Base-by-base conservation (phyloP, 2,888 invertebrate genomes). In the Drosophila mettleri region DNA sequence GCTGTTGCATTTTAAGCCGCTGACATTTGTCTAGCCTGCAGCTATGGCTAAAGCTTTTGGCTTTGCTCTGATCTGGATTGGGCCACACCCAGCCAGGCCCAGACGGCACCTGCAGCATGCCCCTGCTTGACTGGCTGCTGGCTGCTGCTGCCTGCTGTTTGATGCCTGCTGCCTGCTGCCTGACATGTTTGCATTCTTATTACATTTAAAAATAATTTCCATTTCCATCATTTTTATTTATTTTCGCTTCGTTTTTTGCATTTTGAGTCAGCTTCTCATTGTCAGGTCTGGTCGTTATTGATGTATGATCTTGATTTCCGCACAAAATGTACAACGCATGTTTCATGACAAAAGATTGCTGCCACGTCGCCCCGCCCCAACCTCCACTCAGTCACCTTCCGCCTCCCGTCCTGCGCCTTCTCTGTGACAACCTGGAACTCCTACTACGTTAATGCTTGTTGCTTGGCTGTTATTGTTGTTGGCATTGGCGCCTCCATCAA, bases 241-340 rank as follows among this genome's bases (percentile, higher is more conserved):
- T 58, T 27, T 46, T 20, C 29, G 51, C 43, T 39, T 33, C 53
- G 31, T 58, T 81, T 69, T 81, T 72, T 84, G 52, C 73, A 59
- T 71, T 73, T 65, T 58, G 87, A 81, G 67, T 66, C 51, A 29
- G 53, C 38, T 73, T 55, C 75, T 71, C 77, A 85, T 85, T 86
- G 86, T 87, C 75, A 76, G 68, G 66, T 79, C 29, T 45, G 29
- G 83, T 78, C 83, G 80, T 86, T 86, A 83, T 86, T 89, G 89
- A 89, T 86, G 89, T 73, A 85, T 76, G 86, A 83, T 88, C 88
- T 89, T 77, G 86, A 82, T 84, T 84, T 75, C 80, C 64, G 67
- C 45, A 73, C 59, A 60, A 60, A 45, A 59, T 62, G 63, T 68
- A 69, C 66, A 71, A 78, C 64, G 58, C 54, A 71, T 63, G 64